These are phyloP conservation scores for Ophiodon elongatus DNA, from an alignment of 2,113 vertebrate genomes.

Conservation along the genomic window DNA sequence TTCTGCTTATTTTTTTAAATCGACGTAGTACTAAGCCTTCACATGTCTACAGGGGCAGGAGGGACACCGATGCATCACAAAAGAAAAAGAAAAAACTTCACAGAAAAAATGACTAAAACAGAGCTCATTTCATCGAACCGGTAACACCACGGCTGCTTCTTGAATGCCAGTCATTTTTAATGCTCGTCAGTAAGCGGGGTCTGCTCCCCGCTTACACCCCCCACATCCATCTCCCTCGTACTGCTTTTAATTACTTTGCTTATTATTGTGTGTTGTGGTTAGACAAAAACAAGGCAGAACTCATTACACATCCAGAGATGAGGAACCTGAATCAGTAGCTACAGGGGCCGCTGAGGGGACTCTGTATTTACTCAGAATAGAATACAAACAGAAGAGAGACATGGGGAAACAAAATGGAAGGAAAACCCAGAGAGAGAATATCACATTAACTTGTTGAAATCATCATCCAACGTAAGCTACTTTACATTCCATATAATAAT, in stretches of 20 bases:
- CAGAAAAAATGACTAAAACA: constrained; percentile 57
- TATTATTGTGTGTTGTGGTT: constrained; percentile 82
- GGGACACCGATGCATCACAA: constrained; percentile 47
- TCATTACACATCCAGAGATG: constrained; percentile 83
- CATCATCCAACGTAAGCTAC: constrained; percentile 47
- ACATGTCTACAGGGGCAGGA: constrained; percentile 25
- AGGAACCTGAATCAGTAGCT: constrained; percentile 81
- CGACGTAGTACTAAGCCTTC: constrained; percentile 30
- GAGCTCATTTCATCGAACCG: constrained; percentile 63
- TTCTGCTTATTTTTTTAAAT: constrained; percentile 72
- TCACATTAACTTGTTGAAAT: constrained; percentile 69
- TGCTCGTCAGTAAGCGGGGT: constrained; percentile 67
- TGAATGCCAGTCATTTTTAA: constrained; percentile 74
- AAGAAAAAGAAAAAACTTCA: constrained; percentile 24
- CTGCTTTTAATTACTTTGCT: constrained; percentile 86
- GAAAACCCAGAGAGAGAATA: constrained; percentile 51
- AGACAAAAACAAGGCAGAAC: constrained; percentile 84
- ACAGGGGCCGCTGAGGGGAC: constrained; percentile 71
- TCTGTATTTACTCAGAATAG: constrained; percentile 73
- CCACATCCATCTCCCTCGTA: constrained; percentile 45
- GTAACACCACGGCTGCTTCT: constrained; percentile 55
- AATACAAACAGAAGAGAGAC: constrained; percentile 59
- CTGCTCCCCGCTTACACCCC: constrained; percentile 18
- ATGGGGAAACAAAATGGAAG: constrained; percentile 50
- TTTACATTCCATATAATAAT: constrained; percentile 53